A percentile compares a stretch with the other conserved stretches of the same genome.
These are phyloP conservation scores for Microtus pennsylvanicus DNA, from an alignment of 2,113 vertebrate genomes.

Conservation along the genomic window DNA sequence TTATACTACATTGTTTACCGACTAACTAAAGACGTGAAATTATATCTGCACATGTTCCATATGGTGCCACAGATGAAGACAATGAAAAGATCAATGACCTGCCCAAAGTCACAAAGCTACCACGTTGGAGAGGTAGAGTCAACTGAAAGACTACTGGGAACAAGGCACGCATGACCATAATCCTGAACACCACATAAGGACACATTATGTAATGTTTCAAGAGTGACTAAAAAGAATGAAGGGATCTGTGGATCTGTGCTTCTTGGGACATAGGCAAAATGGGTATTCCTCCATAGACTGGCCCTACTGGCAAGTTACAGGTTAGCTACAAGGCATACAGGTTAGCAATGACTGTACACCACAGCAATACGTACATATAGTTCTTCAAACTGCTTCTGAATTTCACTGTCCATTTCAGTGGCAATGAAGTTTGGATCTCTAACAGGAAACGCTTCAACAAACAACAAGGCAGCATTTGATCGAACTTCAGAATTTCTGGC, in stretches of 20 bases:
- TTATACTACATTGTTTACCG: background rate
- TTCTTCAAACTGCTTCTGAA: constrained; percentile 96
- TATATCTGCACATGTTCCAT: background rate
- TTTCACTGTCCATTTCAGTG: constrained; percentile 88
- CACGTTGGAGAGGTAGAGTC: background rate
- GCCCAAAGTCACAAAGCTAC: background rate
- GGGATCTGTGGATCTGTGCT: background rate
- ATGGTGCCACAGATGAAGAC: background rate
- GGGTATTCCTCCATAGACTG: background rate
- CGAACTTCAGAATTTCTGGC: constrained; percentile 94
- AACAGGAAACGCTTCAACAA: constrained; percentile 95
- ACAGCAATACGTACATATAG: constrained; percentile 90
- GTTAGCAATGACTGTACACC: background rate
- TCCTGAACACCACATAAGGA: accelerated
- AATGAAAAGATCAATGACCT: background rate
- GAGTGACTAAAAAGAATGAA: background rate
- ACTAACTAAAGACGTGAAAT: background rate
- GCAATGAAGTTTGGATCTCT: constrained; percentile 89
- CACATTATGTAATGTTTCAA: no score
- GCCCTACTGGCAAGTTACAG: background rate
- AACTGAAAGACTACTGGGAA: background rate
- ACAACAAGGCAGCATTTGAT: constrained; percentile 94
- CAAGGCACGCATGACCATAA: no score
- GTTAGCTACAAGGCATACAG: no score
- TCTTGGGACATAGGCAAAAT: accelerated